Evolutionary conservation across 2,797 vertebrate species (phyloP).

Genomic region (Sandelia bainsii): DNA sequence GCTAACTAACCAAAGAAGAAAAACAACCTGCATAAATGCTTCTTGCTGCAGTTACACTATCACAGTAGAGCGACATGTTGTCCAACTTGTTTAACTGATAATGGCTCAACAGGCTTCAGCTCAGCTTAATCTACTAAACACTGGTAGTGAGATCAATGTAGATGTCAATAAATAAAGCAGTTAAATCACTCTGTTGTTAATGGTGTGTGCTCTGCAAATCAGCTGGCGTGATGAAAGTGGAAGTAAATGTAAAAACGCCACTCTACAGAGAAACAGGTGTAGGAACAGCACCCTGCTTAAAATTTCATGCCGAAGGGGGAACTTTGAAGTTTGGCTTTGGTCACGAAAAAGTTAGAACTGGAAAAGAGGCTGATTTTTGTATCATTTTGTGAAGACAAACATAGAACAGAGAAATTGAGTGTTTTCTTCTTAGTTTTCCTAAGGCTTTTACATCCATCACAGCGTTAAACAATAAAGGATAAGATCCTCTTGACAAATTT

Average conservation of each 20-base stretch:
- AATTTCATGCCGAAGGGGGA: constrained; percentile 74
- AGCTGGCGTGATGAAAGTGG: constrained; percentile 58
- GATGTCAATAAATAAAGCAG: constrained; percentile 12
- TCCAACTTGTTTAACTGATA: neutral
- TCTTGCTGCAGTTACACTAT: constrained; percentile 5
- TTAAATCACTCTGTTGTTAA: constrained; percentile 1
- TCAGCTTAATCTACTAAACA: constrained; percentile 6
- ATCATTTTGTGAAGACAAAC: constrained; percentile 24
- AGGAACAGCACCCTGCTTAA: constrained; percentile 68
- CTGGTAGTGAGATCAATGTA: constrained; percentile 3
- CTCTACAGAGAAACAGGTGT: constrained; percentile 74
- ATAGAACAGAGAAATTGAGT: constrained; percentile 16
- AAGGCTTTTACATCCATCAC: constrained; percentile 23
- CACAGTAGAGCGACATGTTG: neutral
- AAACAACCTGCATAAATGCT: constrained; percentile 13
- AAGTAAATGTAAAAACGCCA: constrained; percentile 52
- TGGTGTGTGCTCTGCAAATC: constrained; percentile 11
- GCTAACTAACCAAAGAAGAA: constrained; percentile 1
- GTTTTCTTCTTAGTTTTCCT: constrained; percentile 10
- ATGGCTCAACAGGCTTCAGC: neutral
- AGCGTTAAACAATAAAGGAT: constrained; percentile 59
- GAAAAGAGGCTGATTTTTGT: constrained; percentile 22
- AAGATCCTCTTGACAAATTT: constrained; percentile 63
- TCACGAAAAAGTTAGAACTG: constrained; percentile 35
- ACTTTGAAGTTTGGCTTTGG: constrained; percentile 73